A percentile compares a stretch with the other conserved stretches of the same genome.
Conservation (phyloP, 1,140 invertebrate species). For the Calliopsis andreniformis region DNA sequence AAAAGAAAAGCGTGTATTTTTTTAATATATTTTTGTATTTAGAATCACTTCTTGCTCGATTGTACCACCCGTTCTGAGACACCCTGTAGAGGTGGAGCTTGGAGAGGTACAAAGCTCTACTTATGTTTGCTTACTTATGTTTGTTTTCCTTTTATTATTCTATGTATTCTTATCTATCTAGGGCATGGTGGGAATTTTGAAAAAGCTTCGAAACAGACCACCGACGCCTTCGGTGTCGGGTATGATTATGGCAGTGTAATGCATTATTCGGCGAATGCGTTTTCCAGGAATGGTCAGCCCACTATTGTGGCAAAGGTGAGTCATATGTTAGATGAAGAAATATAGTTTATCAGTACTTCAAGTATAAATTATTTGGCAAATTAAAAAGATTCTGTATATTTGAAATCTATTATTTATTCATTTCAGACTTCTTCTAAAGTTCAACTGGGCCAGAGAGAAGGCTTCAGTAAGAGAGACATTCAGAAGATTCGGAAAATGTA, state of each 20-base stretch:
- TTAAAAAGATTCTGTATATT: too few relatives aligned
- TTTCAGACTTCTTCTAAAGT: constrained; percentile 60
- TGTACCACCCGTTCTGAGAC: too few relatives aligned
- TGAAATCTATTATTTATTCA: too few relatives aligned
- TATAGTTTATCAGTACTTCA: background rate
- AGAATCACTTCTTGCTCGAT: too few relatives aligned
- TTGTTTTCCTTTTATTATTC: too few relatives aligned
- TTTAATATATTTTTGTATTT: too few relatives aligned
- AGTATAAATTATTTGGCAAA: constrained; percentile 62
- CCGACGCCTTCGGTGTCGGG: constrained; percentile 84
- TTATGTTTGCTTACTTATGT: too few relatives aligned
- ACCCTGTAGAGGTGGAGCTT: too few relatives aligned
- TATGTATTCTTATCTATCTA: constrained; percentile 57
- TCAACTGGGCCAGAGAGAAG: constrained; percentile 85
- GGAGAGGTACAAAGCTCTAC: too few relatives aligned
- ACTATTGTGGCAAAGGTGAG: constrained; percentile 87
- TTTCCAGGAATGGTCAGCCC: constrained; percentile 87
- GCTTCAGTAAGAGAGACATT: constrained; percentile 87
- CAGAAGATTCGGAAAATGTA: constrained; percentile 90
- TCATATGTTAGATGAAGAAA: background rate
- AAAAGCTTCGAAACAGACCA: constrained; percentile 82
- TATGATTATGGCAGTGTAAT: constrained; percentile 93
- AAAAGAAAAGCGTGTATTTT: too few relatives aligned
- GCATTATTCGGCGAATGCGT: constrained; percentile 91
- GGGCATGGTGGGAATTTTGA: constrained; percentile 87